These are phyloP conservation scores for Nephrotoma guestfalica DNA, from an alignment of 2,888 invertebrate genomes.

Conservation along the genomic window DNA sequence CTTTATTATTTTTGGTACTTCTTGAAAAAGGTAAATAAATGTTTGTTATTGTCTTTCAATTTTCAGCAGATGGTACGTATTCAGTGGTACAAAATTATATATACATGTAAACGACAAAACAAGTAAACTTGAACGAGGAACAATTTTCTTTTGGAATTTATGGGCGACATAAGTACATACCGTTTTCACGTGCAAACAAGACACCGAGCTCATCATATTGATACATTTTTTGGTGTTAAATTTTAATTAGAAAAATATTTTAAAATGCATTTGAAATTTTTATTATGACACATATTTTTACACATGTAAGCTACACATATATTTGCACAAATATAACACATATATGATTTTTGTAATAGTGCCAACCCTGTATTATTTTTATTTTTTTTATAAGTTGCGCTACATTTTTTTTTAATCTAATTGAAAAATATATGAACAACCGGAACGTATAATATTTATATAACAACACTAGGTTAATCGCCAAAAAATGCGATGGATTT, in stretches of 20 bases:
- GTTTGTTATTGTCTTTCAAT: not conserved
- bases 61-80: not conserved
- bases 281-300: not conserved
- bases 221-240: not conserved
- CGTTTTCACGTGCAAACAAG: not conserved
- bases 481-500: not conserved
- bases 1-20: not conserved
- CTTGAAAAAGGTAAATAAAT: not conserved
- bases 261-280: not conserved
- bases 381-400: not conserved
- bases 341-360: not conserved
- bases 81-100: not conserved
- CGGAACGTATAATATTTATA: not conserved
- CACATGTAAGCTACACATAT: too few species aligned
- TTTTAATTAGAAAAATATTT: not conserved
- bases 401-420: not conserved
- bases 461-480: not conserved
- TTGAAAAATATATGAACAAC: not conserved
- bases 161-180: not conserved
- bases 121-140: not conserved
- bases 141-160: not conserved
- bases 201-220: not conserved
- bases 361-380: not conserved
- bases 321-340: too few species aligned
- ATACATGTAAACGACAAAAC: not conserved